These are phyloP conservation scores for Hirundichthys speculiger DNA, from an alignment of 2,113 vertebrate genomes.

Conservation along the genomic window DNA sequence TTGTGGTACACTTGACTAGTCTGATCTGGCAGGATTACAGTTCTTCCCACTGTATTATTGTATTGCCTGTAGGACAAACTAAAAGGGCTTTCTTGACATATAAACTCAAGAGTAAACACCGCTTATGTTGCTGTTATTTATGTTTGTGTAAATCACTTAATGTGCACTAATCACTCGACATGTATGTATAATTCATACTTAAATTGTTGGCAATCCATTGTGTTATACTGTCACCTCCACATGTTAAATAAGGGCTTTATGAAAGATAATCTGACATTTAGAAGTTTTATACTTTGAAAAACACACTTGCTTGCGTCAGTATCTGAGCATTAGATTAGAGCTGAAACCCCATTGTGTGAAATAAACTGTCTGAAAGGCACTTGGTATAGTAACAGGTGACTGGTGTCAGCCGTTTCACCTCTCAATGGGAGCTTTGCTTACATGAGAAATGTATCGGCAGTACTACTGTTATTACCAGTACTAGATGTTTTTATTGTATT, in stretches of 20 bases:
- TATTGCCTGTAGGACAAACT: not conserved
- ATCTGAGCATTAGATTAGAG: no score
- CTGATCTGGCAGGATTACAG: slow-evolving; percentile 7
- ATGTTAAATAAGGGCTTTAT: slow-evolving; percentile 30
- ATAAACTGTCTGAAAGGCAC: no score
- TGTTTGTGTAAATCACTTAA: slow-evolving; percentile 43
- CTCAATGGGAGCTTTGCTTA: no score
- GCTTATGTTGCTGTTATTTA: slow-evolving; percentile 23
- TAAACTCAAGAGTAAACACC: slow-evolving; percentile 27
- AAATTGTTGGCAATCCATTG: no score
- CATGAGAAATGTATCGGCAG: no score
- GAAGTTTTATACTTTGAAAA: slow-evolving; percentile 9
- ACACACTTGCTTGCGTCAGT: not conserved
- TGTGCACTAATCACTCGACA: slow-evolving; percentile 51
- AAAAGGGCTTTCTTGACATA: slow-evolving; percentile 63
- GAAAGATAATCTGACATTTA: not conserved
- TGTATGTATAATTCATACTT: slow-evolving; percentile 47
- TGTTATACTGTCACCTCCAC: slow-evolving; percentile 4
- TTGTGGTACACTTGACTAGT: slow-evolving; percentile 1
- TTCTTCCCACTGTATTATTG: not conserved
- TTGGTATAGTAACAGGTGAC: no score
- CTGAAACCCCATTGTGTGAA: no score
- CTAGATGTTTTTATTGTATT: slow-evolving; percentile 1
- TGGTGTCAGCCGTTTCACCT: no score
- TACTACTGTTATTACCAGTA: not conserved